These are phyloP conservation scores for Mya arenaria DNA, from an alignment of 1,140 invertebrate species.

Conservation along the genomic window DNA sequence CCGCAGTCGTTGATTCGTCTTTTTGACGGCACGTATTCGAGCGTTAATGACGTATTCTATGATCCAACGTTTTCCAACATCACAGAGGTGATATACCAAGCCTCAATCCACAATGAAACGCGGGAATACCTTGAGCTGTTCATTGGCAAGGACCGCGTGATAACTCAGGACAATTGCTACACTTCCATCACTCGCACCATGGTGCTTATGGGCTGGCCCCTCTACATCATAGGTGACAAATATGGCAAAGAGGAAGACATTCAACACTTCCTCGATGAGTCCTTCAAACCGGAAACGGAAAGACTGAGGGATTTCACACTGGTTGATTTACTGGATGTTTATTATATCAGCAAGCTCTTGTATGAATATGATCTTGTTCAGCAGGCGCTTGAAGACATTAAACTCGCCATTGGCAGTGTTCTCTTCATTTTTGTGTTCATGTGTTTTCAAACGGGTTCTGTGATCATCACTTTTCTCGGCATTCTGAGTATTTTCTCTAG, in stretches of 20 bases:
- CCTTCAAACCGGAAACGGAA: slow-evolving; percentile 47
- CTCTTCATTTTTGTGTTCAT: slow-evolving; percentile 61
- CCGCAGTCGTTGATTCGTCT: slow-evolving; percentile 48
- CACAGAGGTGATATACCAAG: slow-evolving; percentile 38
- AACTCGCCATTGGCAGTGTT: slow-evolving; percentile 59
- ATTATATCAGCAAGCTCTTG: slow-evolving; percentile 49
- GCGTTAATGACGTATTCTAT: slow-evolving; percentile 40
- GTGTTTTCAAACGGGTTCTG: slow-evolving; percentile 54
- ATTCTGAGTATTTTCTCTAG: slow-evolving; percentile 70
- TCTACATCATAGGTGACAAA: neutral
- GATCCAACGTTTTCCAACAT: slow-evolving; percentile 42
- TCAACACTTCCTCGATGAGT: slow-evolving; percentile 10
- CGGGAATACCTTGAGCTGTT: slow-evolving; percentile 43
- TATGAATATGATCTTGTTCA: slow-evolving; percentile 44
- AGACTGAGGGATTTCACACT: slow-evolving; percentile 15
- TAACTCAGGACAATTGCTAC: neutral
- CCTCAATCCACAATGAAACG: slow-evolving; percentile 42
- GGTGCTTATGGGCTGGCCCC: slow-evolving; percentile 40
- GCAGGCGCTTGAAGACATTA: slow-evolving; percentile 57
- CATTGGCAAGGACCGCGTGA: slow-evolving; percentile 42
- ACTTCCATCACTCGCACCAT: slow-evolving; percentile 28
- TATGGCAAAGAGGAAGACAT: slow-evolving; percentile 14
- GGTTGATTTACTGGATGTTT: slow-evolving; percentile 33
- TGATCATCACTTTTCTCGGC: slow-evolving; percentile 48
- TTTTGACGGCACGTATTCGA: slow-evolving; percentile 53